These are phyloP conservation scores for Cyprinodon diabolis DNA, from an alignment of 2,797 vertebrate genomes.

Conservation along the genomic window DNA sequence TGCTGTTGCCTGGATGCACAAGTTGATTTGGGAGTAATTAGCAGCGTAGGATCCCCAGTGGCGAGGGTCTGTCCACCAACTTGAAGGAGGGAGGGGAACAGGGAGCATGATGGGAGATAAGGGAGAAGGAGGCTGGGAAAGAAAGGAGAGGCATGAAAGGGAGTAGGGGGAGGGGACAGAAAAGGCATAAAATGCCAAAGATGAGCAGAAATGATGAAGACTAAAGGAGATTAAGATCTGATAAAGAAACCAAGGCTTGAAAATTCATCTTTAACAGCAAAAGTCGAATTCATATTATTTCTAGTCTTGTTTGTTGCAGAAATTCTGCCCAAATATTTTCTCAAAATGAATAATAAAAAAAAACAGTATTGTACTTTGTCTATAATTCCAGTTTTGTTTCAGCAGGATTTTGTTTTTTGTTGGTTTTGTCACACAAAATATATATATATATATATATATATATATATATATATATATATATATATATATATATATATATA, in stretches of 20 bases:
- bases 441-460: no score
- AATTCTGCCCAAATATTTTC: constrained; percentile 4
- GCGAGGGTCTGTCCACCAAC: constrained; percentile 49
- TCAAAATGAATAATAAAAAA: background rate
- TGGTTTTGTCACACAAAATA: no score
- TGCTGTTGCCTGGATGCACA: constrained; percentile 65
- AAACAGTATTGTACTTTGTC: background rate
- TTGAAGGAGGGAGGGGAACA: constrained; percentile 39
- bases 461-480: no score
- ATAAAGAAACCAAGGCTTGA: constrained; percentile 2
- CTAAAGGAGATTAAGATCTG: constrained; percentile 1
- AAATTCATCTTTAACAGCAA: constrained; percentile 4
- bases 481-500: no score
- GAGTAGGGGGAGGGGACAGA: constrained; percentile 6
- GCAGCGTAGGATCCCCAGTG: constrained; percentile 61
- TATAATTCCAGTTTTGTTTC: background rate
- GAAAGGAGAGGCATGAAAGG: constrained; percentile 18
- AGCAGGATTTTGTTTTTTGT: background rate
- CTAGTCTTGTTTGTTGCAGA: constrained; percentile 5
- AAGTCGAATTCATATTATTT: constrained; percentile 7
- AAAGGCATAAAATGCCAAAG: constrained; percentile 8
- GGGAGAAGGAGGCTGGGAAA: constrained; percentile 14
- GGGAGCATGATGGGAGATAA: constrained; percentile 29
- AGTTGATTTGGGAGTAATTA: constrained; percentile 80
- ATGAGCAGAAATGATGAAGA: constrained; percentile 3